Percentiles rank a stretch among this genome's conserved stretches.
phyloP scores from a whole-genome alignment of 1,140 invertebrate genomes.

The Ganaspis sp. region DNA sequence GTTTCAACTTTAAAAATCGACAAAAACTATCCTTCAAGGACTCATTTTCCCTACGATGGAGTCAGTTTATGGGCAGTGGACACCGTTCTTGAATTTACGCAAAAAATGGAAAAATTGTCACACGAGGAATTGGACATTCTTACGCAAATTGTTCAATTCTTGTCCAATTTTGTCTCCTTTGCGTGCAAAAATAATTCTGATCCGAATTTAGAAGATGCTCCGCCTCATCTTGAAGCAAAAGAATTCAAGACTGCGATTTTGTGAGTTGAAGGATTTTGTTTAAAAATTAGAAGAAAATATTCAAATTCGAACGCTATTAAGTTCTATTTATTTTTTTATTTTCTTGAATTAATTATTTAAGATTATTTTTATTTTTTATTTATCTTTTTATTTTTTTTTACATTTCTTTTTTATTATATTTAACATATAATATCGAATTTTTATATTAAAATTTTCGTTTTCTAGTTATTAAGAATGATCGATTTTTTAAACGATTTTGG shows the following conservation, averaged over 20 bases:
- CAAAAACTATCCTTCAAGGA: conserved; percentile 39
- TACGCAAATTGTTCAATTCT: conserved; percentile 61
- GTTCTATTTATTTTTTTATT: no score
- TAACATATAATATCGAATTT: no score
- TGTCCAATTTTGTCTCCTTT: conserved; percentile 65
- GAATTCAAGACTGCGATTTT: conserved; percentile 57
- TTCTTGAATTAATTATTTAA: no score
- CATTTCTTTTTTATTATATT: no score
- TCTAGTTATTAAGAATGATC: no score
- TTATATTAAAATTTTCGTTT: no score
- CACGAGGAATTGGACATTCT: conserved; percentile 58
- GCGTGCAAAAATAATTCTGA: conserved; percentile 41
- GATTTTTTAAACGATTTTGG: no score
- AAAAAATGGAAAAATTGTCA: conserved; percentile 24
- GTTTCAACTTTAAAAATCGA: conserved; percentile 29
- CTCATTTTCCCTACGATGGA: conserved; percentile 63
- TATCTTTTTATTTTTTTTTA: no score
- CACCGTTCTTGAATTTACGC: conserved; percentile 40
- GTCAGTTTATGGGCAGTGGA: conserved; percentile 55
- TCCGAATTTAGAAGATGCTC: conserved; percentile 35
- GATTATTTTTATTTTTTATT: no score
- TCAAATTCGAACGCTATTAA: no score
- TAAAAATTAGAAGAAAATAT: conserved; percentile 4
- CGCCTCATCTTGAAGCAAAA: conserved; percentile 43
- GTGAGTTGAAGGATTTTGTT: conserved; percentile 51